Evolutionary conservation across 2,888 invertebrate species (phyloP), one percentile per base, ranked within the genome.

Genomic region (Arge pagana): DNA sequence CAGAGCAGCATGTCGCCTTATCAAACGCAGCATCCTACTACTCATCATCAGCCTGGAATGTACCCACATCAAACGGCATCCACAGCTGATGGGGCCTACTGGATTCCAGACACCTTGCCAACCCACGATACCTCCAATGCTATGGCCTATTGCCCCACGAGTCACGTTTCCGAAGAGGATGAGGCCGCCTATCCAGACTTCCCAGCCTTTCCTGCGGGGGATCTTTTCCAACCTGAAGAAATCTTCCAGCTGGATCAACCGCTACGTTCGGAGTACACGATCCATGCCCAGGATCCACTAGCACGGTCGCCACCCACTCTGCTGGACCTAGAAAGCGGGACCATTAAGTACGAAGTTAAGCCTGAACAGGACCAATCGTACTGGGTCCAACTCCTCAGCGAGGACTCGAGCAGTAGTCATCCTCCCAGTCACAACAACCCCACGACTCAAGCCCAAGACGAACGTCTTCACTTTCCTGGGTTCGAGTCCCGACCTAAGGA

Each of bases 181-280:
- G 77, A 80, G 16, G 67, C 69, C 2, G 19, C 26, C 7, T 72
- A 75, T 40, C 69, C 72, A 13, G 86, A 87, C 63, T 84, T 86
- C 48, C 78, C 82, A 0, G 77, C 81, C 0, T 50, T 60, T 4
- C 78, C 86, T 37, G 79, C 83, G 0, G 82, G 83, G 33, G 88
- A 89, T 64, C 79, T 88, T 19, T 88, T 88, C 70, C 88, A 88
- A 67, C 88, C 89, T 0, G 88, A 88, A 67, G 88, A 89, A 72
- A 88, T 89, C 57, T 89, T 89, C 74, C 88, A 88, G 70, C 74
- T 88, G 53, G 88, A 88, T 65, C 88, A 88, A 67, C 88, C 88
- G 0, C 80, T 88, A 30, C 78, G 86, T 61, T 77, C 85, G 1
- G 86, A 87, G 64, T 86, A 83, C 58, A 64, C 64, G 39, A 59